Base-by-base conservation (phyloP, 1,140 invertebrate genomes). In the Trypoxylus dichotomus region DNA sequence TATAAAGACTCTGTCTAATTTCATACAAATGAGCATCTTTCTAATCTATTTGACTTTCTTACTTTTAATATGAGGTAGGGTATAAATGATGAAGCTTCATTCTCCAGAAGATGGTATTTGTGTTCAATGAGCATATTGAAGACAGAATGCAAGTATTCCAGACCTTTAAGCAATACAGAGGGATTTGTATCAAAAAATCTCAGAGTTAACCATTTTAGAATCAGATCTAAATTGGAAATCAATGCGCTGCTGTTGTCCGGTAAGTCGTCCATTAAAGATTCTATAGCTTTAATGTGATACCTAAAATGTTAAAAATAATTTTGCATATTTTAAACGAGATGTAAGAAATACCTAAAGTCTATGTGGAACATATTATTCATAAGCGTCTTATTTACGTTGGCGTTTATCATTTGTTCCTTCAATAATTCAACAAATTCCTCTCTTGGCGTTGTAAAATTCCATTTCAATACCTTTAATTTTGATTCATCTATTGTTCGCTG, bases 151-250 rank as follows among this genome's bases (percentile, higher is more conserved):
- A 98, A 87, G 87, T 98, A 98, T 81, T 99, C 97, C 73, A 99
- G 87, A 63, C 95, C 96, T 90, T 97, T 97, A 74, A 98, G 89
- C 37, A 99, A 89, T 32, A 99, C 97, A 27, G 96, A 97, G 21
- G 98, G 97, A 89, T 99, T 99, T 10, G 98, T 99, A 88, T 99
- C 98, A 83, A 98, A 99, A 86, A 99, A 99, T 79, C 97, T 88
- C 15, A 99, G 85, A 0, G 97, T 98, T 78, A 98, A 85, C 98
- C 98, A 99, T 86, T 98, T 98, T 11, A 99, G 88, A 77, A 99
- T 93, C 54, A 99, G 88, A 89, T 99, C 98, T 75, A 98, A 88
- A 88, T 99, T 99, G 13, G 92, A 92, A 32, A 97, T 91, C 24
- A 97, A 89, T 5, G 95, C 94, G 83, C 92, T 91, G 15, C 91